Conservation (phyloP, 2,888 invertebrate genomes). For the Thereva unica region DNA sequence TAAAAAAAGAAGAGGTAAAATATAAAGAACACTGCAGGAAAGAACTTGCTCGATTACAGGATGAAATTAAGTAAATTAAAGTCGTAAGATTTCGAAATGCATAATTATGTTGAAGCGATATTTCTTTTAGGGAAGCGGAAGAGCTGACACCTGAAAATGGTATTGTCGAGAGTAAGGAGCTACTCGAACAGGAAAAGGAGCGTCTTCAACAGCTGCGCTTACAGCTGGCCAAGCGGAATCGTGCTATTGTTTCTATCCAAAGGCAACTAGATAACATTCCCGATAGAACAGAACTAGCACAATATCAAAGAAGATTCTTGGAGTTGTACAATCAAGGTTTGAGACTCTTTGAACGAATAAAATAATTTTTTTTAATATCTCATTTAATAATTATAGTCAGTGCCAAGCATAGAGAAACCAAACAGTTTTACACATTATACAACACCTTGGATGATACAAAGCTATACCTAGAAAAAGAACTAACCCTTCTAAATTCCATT, state of each 20-base stretch:
- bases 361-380: neutral
- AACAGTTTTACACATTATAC: slow-evolving; percentile 94
- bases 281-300: slow-evolving; percentile 87
- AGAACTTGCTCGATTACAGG: slow-evolving; percentile 61
- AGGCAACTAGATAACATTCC: slow-evolving; percentile 92
- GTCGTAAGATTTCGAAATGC: neutral
- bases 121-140: slow-evolving; percentile 57
- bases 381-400: slow-evolving; percentile 69
- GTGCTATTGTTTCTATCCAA: slow-evolving; percentile 78
- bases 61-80: slow-evolving; percentile 55
- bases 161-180: slow-evolving; percentile 61
- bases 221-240: slow-evolving; percentile 77
- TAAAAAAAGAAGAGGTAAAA: slow-evolving; percentile 72
- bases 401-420: slow-evolving; percentile 94
- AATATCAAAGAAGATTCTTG: slow-evolving; percentile 93
- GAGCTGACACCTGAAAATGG: slow-evolving; percentile 57
- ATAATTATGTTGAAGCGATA: slow-evolving; percentile 4
- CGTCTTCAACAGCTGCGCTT: slow-evolving; percentile 66
- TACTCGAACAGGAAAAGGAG: slow-evolving; percentile 68
- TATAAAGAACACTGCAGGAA: slow-evolving; percentile 75
- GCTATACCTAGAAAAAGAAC: slow-evolving; percentile 88
- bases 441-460: slow-evolving; percentile 95
- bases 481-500: slow-evolving; percentile 84
- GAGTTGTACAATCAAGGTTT: slow-evolving; percentile 93
- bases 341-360: no score